Evolutionary conservation across 2,113 vertebrate species (phyloP).

Genomic region (Fulica atra): DNA sequence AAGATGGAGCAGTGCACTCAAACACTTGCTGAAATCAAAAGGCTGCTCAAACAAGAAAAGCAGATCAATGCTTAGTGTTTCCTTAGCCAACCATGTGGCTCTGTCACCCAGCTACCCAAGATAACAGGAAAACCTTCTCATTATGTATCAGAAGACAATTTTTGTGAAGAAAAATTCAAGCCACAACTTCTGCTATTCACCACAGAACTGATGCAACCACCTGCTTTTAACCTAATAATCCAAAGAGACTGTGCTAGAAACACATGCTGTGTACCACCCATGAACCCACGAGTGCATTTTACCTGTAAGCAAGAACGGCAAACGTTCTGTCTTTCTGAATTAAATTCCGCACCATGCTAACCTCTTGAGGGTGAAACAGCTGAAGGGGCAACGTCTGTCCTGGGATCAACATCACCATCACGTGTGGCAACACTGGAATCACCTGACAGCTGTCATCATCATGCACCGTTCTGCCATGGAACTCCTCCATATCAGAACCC

Average conservation of each 20-base stretch:
- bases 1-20: neutral
- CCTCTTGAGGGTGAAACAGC: constrained; percentile 93
- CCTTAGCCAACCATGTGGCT: neutral
- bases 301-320: constrained; percentile 96
- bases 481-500: constrained; percentile 97
- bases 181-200: neutral
- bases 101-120: neutral
- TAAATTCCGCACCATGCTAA: constrained; percentile 95
- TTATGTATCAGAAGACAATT: accelerated
- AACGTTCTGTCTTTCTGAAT: constrained; percentile 96
- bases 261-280: neutral
- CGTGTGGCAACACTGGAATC: constrained; percentile 91
- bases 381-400: constrained; percentile 95
- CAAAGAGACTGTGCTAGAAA: neutral
- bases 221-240: neutral
- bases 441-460: constrained; percentile 95
- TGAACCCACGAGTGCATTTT: neutral
- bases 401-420: constrained; percentile 90
- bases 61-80: neutral
- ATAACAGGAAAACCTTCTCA: neutral
- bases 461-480: constrained; percentile 92
- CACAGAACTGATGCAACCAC: neutral
- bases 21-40: neutral
- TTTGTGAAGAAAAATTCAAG: neutral
- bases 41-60: neutral